Base-by-base conservation (phyloP, 2,888 invertebrate genomes). In the Morpho achilles region DNA sequence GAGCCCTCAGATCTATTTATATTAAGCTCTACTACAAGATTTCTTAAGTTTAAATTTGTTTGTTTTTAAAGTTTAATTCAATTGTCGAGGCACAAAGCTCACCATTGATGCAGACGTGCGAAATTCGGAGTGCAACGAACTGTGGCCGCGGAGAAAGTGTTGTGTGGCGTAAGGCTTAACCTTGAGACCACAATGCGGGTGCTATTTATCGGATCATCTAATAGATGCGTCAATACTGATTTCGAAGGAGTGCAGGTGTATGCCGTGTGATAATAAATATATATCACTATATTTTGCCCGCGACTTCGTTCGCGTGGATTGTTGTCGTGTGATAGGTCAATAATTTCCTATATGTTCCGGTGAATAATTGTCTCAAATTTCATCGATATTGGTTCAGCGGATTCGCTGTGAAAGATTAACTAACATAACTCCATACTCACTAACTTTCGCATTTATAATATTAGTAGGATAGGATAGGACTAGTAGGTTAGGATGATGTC, bases 91-190 rank as follows among this genome's bases (percentile, higher is more conserved):
- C 65, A 69, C 72, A 73, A 69, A 75, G 65, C 60, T 69, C 61
- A 64, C 70, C 73, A 74, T 74, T 74, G 76, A 74, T 72, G 69
- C 62, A 65, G 75, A 75, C 77, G 71, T 77, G 84, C 80, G 80
- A 82, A 88, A 78, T 89, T 88, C 71, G 87, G 83, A 84, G 90
- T 84, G 90, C 87, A 88, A 85, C 81, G 90, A 89, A 87, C 90
- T 88, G 76, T 73, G 70, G 70, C 63, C 67, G 68, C 75, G 77
- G 89, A 75, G 89, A 89, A 89, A 89, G 89, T 89, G 84, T 82
- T 88, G 70, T 68, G 79, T 82, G 82, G 78, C 77, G 87, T 88
- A 90, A 90, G 82, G 78, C 77, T 86, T 88, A 90, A 90, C 90
- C 90, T 90, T 90, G 90, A 87, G 87, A 79, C 77, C 73, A 72